Conservation (phyloP, 1,140 invertebrate species). For the Drosophila persimilis region DNA sequence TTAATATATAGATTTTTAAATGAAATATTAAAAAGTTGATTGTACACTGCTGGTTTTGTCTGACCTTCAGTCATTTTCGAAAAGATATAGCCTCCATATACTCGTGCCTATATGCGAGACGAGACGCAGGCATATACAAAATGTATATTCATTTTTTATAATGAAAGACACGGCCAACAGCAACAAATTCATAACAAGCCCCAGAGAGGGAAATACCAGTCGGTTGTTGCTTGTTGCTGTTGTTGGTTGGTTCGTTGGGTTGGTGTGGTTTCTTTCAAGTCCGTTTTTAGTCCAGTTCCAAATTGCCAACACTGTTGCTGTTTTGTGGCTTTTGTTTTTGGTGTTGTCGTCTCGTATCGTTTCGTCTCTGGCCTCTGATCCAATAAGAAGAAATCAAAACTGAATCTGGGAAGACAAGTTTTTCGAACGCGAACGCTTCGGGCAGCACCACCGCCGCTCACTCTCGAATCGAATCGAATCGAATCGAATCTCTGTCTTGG, state of each 20-base stretch:
- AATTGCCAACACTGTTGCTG: constrained; percentile 65
- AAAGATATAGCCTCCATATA: constrained; percentile 69
- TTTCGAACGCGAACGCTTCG: constrained; percentile 45
- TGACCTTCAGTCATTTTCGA: constrained; percentile 73
- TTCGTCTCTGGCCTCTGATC: constrained; percentile 42
- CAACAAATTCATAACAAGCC: constrained; percentile 44
- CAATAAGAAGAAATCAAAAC: constrained; percentile 74
- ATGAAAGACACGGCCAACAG: constrained; percentile 50
- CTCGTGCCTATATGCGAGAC: constrained; percentile 22
- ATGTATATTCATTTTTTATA: constrained; percentile 65
- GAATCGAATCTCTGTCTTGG: constrained; percentile 23
- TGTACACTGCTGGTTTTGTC: constrained; percentile 69
- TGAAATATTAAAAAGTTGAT: constrained; percentile 73
- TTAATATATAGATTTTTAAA: constrained; percentile 44
- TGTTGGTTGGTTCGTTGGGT: constrained; percentile 36
- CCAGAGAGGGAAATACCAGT: constrained; percentile 48
- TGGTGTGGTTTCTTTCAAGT: constrained; percentile 59
- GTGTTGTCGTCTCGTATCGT: constrained; percentile 8
- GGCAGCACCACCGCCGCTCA: constrained; percentile 31
- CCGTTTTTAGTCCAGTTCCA: constrained; percentile 77
- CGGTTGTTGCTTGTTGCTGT: constrained; percentile 20
- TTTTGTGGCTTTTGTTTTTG: constrained; percentile 31
- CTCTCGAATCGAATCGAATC: constrained; percentile 31
- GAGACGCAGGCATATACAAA: constrained; percentile 50
- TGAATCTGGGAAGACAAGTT: constrained; percentile 81